A percentile compares a stretch with the other conserved stretches of the same genome.
Conservation (phyloP, 2,888 invertebrate genomes). For the Xylocampa areola region DNA sequence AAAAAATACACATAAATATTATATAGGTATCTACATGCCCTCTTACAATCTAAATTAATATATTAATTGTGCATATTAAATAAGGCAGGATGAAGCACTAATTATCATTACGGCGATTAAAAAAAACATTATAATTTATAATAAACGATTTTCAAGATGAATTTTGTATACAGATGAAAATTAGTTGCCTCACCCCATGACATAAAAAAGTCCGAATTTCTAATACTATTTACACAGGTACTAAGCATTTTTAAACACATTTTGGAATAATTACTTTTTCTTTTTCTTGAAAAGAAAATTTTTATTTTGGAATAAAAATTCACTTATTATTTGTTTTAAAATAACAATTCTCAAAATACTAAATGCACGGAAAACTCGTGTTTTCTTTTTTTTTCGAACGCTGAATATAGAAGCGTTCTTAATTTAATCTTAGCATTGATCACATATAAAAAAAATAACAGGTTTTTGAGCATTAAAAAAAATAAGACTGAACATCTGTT, state of each 20-base stretch:
- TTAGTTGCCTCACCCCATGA: background rate
- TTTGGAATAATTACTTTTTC: background rate
- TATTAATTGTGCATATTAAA: slow-evolving; percentile 43
- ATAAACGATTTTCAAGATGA: background rate
- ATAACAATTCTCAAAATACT: background rate
- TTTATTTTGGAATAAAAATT: too few relatives aligned
- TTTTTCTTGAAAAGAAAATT: slow-evolving; percentile 3
- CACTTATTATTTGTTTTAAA: background rate
- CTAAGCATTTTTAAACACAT: slow-evolving; percentile 6
- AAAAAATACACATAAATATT: background rate
- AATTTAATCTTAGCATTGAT: slow-evolving; percentile 2
- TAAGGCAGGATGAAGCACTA: background rate
- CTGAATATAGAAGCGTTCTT: background rate
- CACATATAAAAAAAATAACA: slow-evolving; percentile 14
- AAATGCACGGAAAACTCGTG: background rate
- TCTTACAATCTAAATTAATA: slow-evolving; percentile 26
- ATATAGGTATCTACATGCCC: slow-evolving; percentile 25
- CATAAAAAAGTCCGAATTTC: slow-evolving; percentile 2
- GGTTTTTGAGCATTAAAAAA: slow-evolving; percentile 25
- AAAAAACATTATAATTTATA: background rate
- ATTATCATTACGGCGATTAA: background rate
- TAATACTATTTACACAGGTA: slow-evolving; percentile 38
- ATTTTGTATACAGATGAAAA: background rate
- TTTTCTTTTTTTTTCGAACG: slow-evolving; percentile 10
- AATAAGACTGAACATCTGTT: slow-evolving; percentile 4